Evolutionary conservation across 1,140 invertebrate genomes (phyloP).

Genomic region (Hydropsyche tenuis): DNA sequence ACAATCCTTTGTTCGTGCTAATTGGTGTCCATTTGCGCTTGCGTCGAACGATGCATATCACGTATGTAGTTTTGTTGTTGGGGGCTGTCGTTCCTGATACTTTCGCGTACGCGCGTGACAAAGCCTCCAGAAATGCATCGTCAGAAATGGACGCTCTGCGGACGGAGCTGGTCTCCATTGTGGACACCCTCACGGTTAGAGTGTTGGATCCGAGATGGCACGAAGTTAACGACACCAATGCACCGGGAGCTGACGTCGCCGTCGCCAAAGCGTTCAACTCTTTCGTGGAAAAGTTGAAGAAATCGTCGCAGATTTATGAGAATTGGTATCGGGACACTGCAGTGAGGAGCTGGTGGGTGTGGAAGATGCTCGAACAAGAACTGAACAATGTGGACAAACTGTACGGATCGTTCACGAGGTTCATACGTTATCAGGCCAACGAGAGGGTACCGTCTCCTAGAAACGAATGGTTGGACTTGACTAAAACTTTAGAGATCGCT

Average conservation of each 20-base stretch:
- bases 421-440: slow-evolving; percentile 61
- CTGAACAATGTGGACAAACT: slow-evolving; percentile 64
- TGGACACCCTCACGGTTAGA: slow-evolving; percentile 61
- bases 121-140: background rate
- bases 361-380: slow-evolving; percentile 63
- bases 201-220: slow-evolving; percentile 58
- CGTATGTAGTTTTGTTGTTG: too few relatives aligned
- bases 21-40: background rate
- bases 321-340: slow-evolving; percentile 53
- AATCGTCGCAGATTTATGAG: slow-evolving; percentile 51
- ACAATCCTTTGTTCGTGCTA: background rate
- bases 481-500: slow-evolving; percentile 62
- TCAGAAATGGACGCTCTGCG: slow-evolving; percentile 63
- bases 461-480: slow-evolving; percentile 68
- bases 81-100: too few relatives aligned
- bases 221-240: slow-evolving; percentile 51
- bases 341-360: slow-evolving; percentile 63
- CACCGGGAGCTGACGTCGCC: slow-evolving; percentile 58
- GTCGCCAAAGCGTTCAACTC: slow-evolving; percentile 64
- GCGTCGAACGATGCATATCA: background rate
- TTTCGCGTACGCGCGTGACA: background rate
- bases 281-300: slow-evolving; percentile 62
- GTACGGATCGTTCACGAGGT: slow-evolving; percentile 67
- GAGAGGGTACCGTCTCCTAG: slow-evolving; percentile 59
- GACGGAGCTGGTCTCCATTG: slow-evolving; percentile 62